Percentiles rank a stretch among this genome's conserved stretches.
Evolutionary conservation across 2,113 vertebrate species (phyloP).

Genomic region (Grammomys surdaster): DNA sequence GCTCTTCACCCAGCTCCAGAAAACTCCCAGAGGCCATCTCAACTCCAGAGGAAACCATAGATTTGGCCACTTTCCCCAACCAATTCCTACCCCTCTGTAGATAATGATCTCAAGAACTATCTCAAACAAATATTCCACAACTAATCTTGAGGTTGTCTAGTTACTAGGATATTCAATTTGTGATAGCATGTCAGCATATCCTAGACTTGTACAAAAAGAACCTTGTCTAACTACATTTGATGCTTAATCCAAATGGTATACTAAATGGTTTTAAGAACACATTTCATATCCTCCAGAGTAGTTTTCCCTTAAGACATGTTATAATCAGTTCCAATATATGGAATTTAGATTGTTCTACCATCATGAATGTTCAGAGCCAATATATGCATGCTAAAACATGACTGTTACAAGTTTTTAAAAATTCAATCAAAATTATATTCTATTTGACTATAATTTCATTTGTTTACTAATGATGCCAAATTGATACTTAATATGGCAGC

Average conservation of each 20-base stretch:
- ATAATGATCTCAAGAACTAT: neutral
- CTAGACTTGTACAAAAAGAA: neutral
- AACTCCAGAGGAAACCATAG: neutral
- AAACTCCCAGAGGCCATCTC: neutral
- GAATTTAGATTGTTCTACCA: slow-evolving; percentile 39
- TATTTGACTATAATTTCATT: slow-evolving; percentile 21
- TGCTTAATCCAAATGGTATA: slow-evolving; percentile 24
- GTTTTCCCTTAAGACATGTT: neutral
- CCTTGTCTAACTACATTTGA: neutral
- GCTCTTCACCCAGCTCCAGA: neutral
- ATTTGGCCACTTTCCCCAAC: neutral
- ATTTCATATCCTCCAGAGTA: neutral
- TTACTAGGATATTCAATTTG: neutral
- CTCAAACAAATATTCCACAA: neutral
- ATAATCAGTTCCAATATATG: neutral
- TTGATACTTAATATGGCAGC: slow-evolving; percentile 16
- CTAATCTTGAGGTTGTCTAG: neutral
- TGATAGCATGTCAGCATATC: neutral
- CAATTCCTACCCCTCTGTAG: neutral
- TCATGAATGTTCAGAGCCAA: neutral
- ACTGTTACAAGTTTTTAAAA: slow-evolving; percentile 50
- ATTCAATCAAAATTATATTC: neutral
- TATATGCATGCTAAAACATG: neutral
- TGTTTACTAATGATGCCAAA: slow-evolving; percentile 46
- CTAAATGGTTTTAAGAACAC: neutral